phyloP scores from a whole-genome alignment of 2,888 invertebrate genomes.

The Hyppa rectilinea region DNA sequence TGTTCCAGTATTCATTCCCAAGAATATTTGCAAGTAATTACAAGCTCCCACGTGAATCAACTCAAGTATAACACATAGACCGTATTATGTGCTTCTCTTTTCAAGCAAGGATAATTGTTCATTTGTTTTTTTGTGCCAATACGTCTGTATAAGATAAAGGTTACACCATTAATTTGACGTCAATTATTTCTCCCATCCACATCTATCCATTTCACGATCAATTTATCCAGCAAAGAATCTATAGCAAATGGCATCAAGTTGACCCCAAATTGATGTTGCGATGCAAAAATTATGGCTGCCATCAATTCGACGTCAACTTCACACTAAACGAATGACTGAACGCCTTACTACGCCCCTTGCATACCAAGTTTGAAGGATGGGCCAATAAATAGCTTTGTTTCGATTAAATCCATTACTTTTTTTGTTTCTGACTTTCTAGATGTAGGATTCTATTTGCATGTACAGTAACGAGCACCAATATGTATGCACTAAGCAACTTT shows the following conservation, averaged over 20 bases:
- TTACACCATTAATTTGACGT: not conserved
- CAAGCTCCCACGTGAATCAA: slow-evolving; percentile 20
- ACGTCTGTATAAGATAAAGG: not conserved
- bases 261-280: not conserved
- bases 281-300: not conserved
- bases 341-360: not conserved
- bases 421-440: not conserved
- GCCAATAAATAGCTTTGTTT: not conserved
- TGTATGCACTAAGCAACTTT: too few relatives aligned
- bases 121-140: not conserved
- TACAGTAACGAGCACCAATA: too few relatives aligned
- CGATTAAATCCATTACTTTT: not conserved
- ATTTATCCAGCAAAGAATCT: not conserved
- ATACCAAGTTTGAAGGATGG: slow-evolving; percentile 24
- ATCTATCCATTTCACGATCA: slow-evolving; percentile 3
- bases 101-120: slow-evolving; percentile 10
- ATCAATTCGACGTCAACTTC: not conserved
- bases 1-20: slow-evolving; percentile 30
- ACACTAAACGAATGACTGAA: not conserved
- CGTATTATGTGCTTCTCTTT: slow-evolving; percentile 2
- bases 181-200: not conserved
- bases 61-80: slow-evolving; percentile 7
- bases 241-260: too few relatives aligned
- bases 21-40: slow-evolving; percentile 22
- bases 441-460: not conserved